These are phyloP conservation scores for Reinhardtius hippoglossoides DNA, from an alignment of 2,113 vertebrate species.

Conservation along the genomic window DNA sequence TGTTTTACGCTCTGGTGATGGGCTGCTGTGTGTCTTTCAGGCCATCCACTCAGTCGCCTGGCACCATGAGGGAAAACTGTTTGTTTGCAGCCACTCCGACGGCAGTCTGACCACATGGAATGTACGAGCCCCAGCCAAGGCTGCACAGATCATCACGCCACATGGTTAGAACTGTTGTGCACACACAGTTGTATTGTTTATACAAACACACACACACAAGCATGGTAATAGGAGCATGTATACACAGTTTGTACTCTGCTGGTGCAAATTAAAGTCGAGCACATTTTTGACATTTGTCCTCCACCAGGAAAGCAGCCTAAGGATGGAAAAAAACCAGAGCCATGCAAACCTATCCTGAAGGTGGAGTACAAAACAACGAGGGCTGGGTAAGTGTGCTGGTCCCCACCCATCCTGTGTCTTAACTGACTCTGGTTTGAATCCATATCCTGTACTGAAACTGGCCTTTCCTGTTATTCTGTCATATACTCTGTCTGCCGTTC, in stretches of 20 bases:
- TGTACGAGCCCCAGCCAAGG: slow-evolving; percentile 90
- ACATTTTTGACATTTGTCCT: slow-evolving; percentile 18
- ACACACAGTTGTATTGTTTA: slow-evolving; percentile 11
- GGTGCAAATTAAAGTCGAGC: background rate
- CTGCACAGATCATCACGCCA: slow-evolving; percentile 94
- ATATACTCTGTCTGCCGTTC: background rate
- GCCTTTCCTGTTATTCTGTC: slow-evolving; percentile 72
- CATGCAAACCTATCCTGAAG: slow-evolving; percentile 98
- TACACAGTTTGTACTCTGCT: background rate
- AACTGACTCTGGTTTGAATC: slow-evolving; percentile 28
- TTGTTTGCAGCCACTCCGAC: slow-evolving; percentile 98
- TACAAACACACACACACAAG: background rate
- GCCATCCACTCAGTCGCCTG: slow-evolving; percentile 98
- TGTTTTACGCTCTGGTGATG: background rate
- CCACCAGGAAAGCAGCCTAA: slow-evolving; percentile 94
- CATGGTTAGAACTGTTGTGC: slow-evolving; percentile 87
- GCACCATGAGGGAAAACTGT: slow-evolving; percentile 99
- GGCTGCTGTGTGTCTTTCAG: slow-evolving; percentile 73
- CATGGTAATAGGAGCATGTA: background rate
- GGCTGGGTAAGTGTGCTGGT: slow-evolving; percentile 87
- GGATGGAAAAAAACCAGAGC: slow-evolving; percentile 98
- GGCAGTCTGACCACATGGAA: slow-evolving; percentile 98
- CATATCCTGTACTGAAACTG: slow-evolving; percentile 54
- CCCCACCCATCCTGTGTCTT: slow-evolving; percentile 64
- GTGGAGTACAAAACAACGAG: slow-evolving; percentile 98